Base-by-base conservation (phyloP, 2,113 vertebrate species). In the Dendrocopos noguchii region DNA sequence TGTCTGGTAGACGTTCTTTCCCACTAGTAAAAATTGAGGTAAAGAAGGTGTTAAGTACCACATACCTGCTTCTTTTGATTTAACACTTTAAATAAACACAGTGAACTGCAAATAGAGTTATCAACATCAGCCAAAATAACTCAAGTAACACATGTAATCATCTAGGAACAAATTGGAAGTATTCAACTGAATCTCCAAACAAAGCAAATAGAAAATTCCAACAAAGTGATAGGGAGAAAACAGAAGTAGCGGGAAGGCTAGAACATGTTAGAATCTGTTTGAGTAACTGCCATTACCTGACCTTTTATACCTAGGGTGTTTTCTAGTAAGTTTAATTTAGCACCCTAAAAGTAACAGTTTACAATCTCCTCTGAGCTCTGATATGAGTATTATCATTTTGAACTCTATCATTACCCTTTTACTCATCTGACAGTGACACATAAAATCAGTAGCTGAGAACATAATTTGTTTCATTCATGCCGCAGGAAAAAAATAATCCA, bases 341-440 rank as follows among this genome's bases (percentile, higher is more conserved):
- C 61, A 78, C n/a, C 44, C 68, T 50, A 85, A 84, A 47, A 71
- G 21, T 77, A 80, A 82, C 68, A 77, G 81, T 89, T 93, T 85
- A 46, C 92, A 89, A 93, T 94, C 93, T 94, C 65, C 89, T 91
- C 36, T 94, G 85, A 92, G 72, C 87, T 87, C 53, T 91, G 91
- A 87, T 90, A 94, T 84, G 52, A 66, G 20, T 73, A 91, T 94
- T 94, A 93, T 46, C 72, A 84, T 95, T 94, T 77, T 83, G 94
- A 96, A 89, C 96, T 89, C 71, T 78, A 4, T 87, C 68, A 94
- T 96, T 95, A 91, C 60, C 64, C 79, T 94, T 68, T 95, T 83
- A 88, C 56, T 90, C 79, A 82, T 93, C 33, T 85, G 95, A 85
- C 91, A 94, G 85, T 87, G 72, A 91, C 68, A 83, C 31, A 85